Evolutionary conservation across 2,113 vertebrate species (phyloP).

Genomic region (Pteronura brasiliensis): DNA sequence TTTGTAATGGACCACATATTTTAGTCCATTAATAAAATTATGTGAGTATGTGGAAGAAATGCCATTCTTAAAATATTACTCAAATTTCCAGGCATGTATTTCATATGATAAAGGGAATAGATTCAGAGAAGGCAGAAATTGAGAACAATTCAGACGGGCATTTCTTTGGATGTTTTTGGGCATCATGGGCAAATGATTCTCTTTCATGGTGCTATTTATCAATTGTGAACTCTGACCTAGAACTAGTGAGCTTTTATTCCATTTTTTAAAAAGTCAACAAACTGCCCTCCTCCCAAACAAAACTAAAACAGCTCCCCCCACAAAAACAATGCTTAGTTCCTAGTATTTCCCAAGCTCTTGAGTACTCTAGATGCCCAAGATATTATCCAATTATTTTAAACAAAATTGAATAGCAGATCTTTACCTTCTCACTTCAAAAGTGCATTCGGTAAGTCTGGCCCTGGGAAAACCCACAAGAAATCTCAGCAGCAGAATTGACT

Average conservation of each 20-base stretch:
- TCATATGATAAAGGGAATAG: not conserved
- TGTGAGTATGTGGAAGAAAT: not conserved
- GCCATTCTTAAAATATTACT: conserved; percentile 14
- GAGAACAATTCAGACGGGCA: not conserved
- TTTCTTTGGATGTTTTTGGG: conserved; percentile 26
- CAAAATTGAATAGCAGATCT: not conserved
- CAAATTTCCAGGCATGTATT: conserved; percentile 12
- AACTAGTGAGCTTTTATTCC: not conserved
- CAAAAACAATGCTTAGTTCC: not conserved
- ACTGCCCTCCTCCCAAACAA: not conserved
- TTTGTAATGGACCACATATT: conserved; percentile 5
- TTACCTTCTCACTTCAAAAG: not conserved
- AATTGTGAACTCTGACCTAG: not conserved
- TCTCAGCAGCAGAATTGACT: not conserved
- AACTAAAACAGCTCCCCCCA: not conserved
- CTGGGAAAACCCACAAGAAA: not conserved
- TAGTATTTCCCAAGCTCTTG: not conserved
- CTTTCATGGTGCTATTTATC: not conserved
- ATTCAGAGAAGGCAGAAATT: conserved; percentile 15
- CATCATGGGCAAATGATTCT: conserved; percentile 46
- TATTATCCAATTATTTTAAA: not conserved
- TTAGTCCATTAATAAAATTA: conserved; percentile 18
- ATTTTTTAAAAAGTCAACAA: not conserved
- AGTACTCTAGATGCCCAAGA: not conserved
- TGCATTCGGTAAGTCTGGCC: not conserved